Evolutionary conservation across 1,140 invertebrate species (phyloP).

Genomic region (Samia ricini): DNA sequence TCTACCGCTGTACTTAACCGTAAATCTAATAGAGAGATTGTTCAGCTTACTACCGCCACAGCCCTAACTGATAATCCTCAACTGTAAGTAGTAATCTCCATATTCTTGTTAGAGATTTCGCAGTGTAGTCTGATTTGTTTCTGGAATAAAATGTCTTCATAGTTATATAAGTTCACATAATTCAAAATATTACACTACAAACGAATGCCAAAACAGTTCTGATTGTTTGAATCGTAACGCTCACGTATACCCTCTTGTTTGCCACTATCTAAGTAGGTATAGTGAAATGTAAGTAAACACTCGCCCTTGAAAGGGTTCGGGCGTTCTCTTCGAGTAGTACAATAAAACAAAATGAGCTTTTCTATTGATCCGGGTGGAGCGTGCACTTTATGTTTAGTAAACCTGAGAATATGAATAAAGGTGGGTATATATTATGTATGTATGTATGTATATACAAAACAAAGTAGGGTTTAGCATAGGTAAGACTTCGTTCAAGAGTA

Average conservation of each 20-base stretch:
- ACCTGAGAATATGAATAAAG: conserved; percentile 39
- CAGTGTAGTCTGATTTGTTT: too few species aligned
- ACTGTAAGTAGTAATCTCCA: too few species aligned
- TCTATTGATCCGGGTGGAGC: conserved; percentile 38
- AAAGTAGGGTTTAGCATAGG: neutral
- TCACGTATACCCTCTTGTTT: conserved; percentile 34
- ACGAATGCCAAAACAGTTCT: conserved; percentile 22
- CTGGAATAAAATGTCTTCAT: too few species aligned
- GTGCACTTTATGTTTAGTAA: conserved; percentile 40
- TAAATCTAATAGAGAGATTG: too few species aligned
- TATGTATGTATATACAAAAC: conserved; percentile 18
- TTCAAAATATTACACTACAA: neutral
- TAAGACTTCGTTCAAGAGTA: neutral
- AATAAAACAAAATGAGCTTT: conserved; percentile 62
- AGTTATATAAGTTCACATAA: too few species aligned
- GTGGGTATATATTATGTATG: neutral
- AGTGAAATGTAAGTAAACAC: conserved; percentile 47
- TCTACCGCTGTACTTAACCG: too few species aligned
- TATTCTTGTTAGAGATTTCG: too few species aligned
- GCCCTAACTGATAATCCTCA: too few species aligned
- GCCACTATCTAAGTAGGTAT: conserved; percentile 28
- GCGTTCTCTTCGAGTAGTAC: conserved; percentile 40
- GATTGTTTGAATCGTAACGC: conserved; percentile 38
- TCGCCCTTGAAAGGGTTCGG: conserved; percentile 53
- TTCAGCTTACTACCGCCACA: too few species aligned